phyloP scores from a whole-genome alignment of 2,888 invertebrate species.

The Caenorhabditis afra region DNA sequence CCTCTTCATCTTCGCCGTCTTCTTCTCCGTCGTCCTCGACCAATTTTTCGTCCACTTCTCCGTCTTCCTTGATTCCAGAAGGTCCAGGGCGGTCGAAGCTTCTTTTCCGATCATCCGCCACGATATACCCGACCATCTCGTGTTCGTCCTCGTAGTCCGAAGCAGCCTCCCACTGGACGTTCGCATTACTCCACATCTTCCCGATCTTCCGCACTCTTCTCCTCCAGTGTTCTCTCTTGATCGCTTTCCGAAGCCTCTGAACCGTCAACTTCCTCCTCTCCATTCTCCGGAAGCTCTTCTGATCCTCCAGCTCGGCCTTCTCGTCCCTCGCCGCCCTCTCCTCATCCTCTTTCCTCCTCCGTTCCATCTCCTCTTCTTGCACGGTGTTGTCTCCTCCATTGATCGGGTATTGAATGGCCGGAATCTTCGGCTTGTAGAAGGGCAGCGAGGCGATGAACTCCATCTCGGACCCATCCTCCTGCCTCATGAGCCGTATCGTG shows the following conservation, averaged over 20 bases:
- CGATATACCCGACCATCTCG: too few species aligned
- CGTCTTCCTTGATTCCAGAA: neutral
- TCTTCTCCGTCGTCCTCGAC: neutral
- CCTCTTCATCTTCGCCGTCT: neutral
- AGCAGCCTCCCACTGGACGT: too few species aligned
- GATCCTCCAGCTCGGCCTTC: neutral
- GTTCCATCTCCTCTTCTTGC: slow-evolving; percentile 21
- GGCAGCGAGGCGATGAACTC: slow-evolving; percentile 35
- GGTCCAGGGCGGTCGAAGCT: neutral
- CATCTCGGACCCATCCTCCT: slow-evolving; percentile 7
- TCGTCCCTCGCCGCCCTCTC: slow-evolving; percentile 2
- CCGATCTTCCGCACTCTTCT: neutral
- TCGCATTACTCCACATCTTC: too few species aligned
- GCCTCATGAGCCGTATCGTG: slow-evolving; percentile 18
- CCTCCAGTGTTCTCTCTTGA: too few species aligned
- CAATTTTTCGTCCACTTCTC: neutral
- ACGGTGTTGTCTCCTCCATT: too few species aligned
- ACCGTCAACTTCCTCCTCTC: neutral
- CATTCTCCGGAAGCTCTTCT: neutral
- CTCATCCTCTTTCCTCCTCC: slow-evolving; percentile 16
- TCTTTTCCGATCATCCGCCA: too few species aligned
- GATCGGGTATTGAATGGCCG: slow-evolving; percentile 41
- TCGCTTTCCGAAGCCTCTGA: too few species aligned
- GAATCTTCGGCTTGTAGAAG: slow-evolving; percentile 38
- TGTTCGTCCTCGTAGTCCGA: too few species aligned